Evolutionary conservation across 2,888 invertebrate species (phyloP), one percentile per base, ranked within the genome.

Genomic region (Helobdella robusta): DNA sequence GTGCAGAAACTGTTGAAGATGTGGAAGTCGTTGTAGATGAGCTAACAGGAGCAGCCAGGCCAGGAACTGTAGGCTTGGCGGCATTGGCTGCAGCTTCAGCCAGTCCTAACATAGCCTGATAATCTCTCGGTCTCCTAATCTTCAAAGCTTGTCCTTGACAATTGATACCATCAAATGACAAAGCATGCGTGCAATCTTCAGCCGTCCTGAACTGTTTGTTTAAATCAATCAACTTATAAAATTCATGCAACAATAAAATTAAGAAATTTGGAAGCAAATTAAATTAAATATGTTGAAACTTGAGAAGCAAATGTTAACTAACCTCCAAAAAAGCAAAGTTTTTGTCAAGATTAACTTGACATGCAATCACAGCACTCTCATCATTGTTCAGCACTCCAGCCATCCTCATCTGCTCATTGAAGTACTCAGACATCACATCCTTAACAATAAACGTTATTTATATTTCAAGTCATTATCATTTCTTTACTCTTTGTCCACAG

Each of bases 131-230:
- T 74, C 97, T 85, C 70, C 97, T 85, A 70, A 98, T 94, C 83
- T 97, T 97, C 78, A 98, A 86, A 80, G 93, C 93, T 80, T 97
- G 97, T 5, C 82, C 82, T 74, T 97, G 94, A 80, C 95, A 97
- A 81, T 93, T 94, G 72, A 97, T 97, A 46, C 97, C 97, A 82
- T 97, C 97, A 81, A 97, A 97, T 30, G 95, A 95, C 93, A 97
- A 94, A 1, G 95, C 95, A 78, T 95, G 94, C 52, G 97, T 94
- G 4, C 95, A 95, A 81, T 97, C 97, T 83, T 97, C 97, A 77
- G 97, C 95, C 20, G 97, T 97, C 75, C 94, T 85, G 75, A 86
- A 87, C 84, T 86, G 59, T 23, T 30, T 59, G 59, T 32, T 18
- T 20, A 23, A 32, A 52, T 56, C 6, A 56, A 54, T 3, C 4